Percentiles rank a stretch among this genome's conserved stretches.
phyloP scores from a whole-genome alignment of 2,888 invertebrate genomes.

The Ganaspis brasiliensis region DNA sequence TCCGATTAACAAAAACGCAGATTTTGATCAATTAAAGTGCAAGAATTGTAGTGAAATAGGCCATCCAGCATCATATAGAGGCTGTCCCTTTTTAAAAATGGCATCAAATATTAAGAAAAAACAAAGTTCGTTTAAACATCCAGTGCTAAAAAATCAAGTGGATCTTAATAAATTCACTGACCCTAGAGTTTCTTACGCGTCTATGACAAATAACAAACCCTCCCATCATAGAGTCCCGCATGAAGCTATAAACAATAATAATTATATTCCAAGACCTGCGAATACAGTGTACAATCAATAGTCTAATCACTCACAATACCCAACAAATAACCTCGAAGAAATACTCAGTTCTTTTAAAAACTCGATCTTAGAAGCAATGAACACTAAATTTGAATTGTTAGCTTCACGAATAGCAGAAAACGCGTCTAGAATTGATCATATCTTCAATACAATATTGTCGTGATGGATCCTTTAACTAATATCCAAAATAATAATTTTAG shows the following conservation, averaged over 20 bases:
- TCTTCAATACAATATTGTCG: background rate
- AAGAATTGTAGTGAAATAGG: conserved; percentile 43
- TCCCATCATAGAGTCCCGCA: too few relatives aligned
- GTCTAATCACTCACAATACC: too few relatives aligned
- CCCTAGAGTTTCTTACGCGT: too few relatives aligned
- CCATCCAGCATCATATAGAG: conserved; percentile 14
- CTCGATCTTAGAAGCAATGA: background rate
- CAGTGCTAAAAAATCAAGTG: too few relatives aligned
- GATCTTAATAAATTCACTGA: background rate
- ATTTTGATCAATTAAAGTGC: conserved; percentile 25
- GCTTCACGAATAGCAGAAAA: background rate
- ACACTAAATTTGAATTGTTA: too few relatives aligned
- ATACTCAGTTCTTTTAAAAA: background rate
- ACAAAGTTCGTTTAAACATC: background rate
- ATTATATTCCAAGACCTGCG: too few relatives aligned
- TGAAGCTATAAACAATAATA: too few relatives aligned
- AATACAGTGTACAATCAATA: too few relatives aligned
- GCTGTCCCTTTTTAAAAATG: conserved; percentile 46
- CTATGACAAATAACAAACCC: too few relatives aligned
- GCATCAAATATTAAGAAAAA: background rate
- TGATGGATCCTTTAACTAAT: background rate
- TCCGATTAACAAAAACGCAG: background rate
- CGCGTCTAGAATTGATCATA: background rate
- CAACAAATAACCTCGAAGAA: background rate
- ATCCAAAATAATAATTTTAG: background rate